phyloP scores from a whole-genome alignment of 2,113 vertebrate species.

The Prolemur simus region DNA sequence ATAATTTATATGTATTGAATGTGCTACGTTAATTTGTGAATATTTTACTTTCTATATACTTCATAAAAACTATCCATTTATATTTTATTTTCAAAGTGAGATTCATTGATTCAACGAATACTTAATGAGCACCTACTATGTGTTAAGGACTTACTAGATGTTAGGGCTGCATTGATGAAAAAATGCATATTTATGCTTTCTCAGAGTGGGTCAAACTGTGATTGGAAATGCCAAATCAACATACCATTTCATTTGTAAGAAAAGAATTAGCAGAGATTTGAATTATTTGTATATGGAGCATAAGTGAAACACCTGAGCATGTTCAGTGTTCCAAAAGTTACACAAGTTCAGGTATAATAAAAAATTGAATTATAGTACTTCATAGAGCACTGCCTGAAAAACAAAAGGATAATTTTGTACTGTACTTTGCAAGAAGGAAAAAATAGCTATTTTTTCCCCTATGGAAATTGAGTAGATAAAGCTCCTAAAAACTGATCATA shows the following conservation, averaged over 20 bases:
- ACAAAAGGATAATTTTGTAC: not conserved
- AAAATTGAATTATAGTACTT: not conserved
- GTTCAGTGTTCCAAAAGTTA: not conserved
- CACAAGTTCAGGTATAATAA: not conserved
- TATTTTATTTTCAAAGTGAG: not conserved
- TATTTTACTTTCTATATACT: slow-evolving; percentile 32
- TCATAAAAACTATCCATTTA: not conserved
- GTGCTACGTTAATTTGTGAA: not conserved
- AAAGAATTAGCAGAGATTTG: not conserved
- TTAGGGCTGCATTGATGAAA: not conserved
- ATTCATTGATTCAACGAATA: slow-evolving; percentile 11
- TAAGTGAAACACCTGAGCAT: not conserved
- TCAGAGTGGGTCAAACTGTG: not conserved
- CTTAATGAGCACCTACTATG: not conserved
- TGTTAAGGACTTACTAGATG: not conserved
- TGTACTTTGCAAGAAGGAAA: not conserved
- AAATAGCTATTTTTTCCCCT: not conserved
- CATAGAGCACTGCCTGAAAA: not conserved
- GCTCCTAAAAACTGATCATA: not conserved
- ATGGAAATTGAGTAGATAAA: not conserved
- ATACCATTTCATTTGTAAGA: not conserved
- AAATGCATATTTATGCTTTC: not conserved
- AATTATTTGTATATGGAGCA: not conserved
- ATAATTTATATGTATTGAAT: not conserved
- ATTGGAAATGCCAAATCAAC: not conserved